Percentiles rank a stretch among this genome's conserved stretches.
Evolutionary conservation across 2,888 invertebrate species (phyloP).

Genomic region (Escarpia spicata): DNA sequence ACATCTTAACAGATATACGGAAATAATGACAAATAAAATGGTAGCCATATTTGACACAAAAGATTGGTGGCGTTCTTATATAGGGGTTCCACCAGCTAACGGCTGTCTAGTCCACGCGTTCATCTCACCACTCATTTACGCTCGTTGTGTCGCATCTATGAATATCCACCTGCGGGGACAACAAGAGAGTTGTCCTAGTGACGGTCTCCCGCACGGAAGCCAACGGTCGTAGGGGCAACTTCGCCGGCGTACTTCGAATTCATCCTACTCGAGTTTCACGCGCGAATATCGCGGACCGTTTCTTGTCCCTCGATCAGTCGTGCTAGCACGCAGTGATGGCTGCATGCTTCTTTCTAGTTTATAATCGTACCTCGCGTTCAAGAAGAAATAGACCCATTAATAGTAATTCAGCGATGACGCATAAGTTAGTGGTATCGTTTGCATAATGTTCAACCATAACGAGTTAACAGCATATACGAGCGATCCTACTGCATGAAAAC

Average conservation of each 20-base stretch:
- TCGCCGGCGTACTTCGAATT: not conserved
- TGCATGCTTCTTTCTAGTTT: not conserved
- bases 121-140: not conserved
- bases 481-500: not conserved
- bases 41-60: too few relatives aligned
- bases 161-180: too few relatives aligned
- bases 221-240: not conserved
- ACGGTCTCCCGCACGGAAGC: not conserved
- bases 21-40: too few relatives aligned
- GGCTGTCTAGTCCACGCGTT: not conserved
- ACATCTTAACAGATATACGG: too few relatives aligned
- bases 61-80: too few relatives aligned
- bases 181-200: not conserved
- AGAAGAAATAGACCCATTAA: not conserved
- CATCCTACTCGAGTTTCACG: not conserved
- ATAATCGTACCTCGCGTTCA: not conserved
- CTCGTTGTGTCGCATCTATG: too few relatives aligned
- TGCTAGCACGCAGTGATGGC: not conserved
- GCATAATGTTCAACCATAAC: too few relatives aligned
- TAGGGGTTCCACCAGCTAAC: not conserved
- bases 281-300: not conserved
- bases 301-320: not conserved
- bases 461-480: too few relatives aligned
- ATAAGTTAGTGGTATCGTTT: not conserved
- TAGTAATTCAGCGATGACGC: not conserved